A percentile compares a stretch with the other conserved stretches of the same genome.
Evolutionary conservation across 1,140 invertebrate genomes (phyloP).

Genomic region (Phymorhynchus buccinoides): DNA sequence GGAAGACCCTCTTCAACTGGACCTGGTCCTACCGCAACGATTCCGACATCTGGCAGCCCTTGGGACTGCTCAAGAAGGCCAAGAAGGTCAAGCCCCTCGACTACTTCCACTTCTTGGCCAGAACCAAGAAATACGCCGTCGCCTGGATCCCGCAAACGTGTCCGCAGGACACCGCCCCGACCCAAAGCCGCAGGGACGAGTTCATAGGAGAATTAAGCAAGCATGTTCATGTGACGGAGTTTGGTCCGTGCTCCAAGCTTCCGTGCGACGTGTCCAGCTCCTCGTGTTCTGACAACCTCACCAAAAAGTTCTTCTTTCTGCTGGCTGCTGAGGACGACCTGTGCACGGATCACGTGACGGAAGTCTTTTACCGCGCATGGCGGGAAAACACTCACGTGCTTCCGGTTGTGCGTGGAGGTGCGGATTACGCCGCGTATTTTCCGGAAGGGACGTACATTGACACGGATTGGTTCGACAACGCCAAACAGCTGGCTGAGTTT

Average conservation of each 20-base stretch:
- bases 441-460: conserved; percentile 81
- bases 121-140: background rate
- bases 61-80: conserved; percentile 21
- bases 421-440: conserved; percentile 76
- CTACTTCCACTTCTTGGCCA: background rate
- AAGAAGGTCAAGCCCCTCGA: background rate
- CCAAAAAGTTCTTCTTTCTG: conserved; percentile 66
- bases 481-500: conserved; percentile 75
- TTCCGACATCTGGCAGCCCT: conserved; percentile 65
- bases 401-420: conserved; percentile 82
- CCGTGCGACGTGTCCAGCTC: conserved; percentile 18
- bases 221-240: conserved; percentile 78
- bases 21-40: conserved; percentile 83
- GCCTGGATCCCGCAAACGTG: conserved; percentile 20
- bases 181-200: conserved; percentile 75
- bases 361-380: conserved; percentile 83
- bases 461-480: conserved; percentile 75
- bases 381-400: conserved; percentile 73
- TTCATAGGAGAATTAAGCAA: conserved; percentile 76
- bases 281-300: conserved; percentile 21
- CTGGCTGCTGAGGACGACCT: conserved; percentile 78
- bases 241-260: conserved; percentile 76
- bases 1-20: conserved; percentile 79
- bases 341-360: conserved; percentile 83
- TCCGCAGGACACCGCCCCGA: conserved; percentile 58